Percentiles rank a stretch among this genome's conserved stretches.
Conservation (phyloP, 2,888 invertebrate species). For the Dione juno region DNA sequence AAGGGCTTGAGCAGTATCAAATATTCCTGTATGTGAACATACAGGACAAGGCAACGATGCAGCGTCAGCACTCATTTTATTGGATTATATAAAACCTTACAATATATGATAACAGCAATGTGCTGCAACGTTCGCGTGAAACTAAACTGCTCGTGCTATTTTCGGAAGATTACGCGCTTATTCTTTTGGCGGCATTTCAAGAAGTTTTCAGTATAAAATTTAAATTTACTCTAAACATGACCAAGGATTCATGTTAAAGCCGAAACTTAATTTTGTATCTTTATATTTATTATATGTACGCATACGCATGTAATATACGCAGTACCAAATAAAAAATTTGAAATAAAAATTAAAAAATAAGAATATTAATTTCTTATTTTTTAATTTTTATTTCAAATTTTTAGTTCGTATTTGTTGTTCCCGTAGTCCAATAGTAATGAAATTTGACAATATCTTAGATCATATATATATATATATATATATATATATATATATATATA, state of each 20-base stretch:
- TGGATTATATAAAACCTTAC: conserved; percentile 26
- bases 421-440: too few relatives aligned
- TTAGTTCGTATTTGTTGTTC: too few relatives aligned
- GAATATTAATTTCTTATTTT: too few relatives aligned
- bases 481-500: too few relatives aligned
- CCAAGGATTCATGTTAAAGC: background rate
- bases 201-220: conserved; percentile 52
- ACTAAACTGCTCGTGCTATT: conserved; percentile 73
- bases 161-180: conserved; percentile 66
- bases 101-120: conserved; percentile 40
- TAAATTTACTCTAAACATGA: conserved; percentile 16
- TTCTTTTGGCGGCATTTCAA: conserved; percentile 77
- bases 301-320: too few relatives aligned
- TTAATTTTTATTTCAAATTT: too few relatives aligned
- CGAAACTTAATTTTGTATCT: background rate
- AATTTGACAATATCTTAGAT: too few relatives aligned
- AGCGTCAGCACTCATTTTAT: conserved; percentile 77
- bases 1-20: conserved; percentile 87
- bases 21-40: conserved; percentile 88
- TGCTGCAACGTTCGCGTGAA: conserved; percentile 60
- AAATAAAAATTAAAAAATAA: too few relatives aligned
- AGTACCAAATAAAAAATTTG: too few relatives aligned
- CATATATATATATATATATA: too few relatives aligned
- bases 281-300: background rate
- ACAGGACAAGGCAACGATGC: conserved; percentile 88